Evolutionary conservation across 2,888 invertebrate species (phyloP), one percentile per base, ranked within the genome.

Genomic region (Sinotaia quadrata): DNA sequence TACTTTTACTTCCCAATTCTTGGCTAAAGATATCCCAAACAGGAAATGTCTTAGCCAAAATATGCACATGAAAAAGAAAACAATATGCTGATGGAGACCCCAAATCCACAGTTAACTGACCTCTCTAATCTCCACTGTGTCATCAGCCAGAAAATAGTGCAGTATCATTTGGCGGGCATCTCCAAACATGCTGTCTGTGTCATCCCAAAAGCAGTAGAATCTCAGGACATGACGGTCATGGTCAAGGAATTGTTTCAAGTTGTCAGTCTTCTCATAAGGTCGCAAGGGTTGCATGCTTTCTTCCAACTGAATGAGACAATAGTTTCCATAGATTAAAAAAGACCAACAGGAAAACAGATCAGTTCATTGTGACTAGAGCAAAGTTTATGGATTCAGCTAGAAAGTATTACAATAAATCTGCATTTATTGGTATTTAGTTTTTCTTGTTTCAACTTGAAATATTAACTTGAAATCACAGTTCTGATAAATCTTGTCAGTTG

Each of bases 131-230:
- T 96, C 95, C 12, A 97, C 93, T 0, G 95, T 95, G 81, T 95
- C 94, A 82, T 97, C 96, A 0, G 94, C 92, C 57, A 97, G 89
- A 88, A 93, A 96, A 85, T 94, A 97, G 82, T 93, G 92, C 18
- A 97, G 90, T 83, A 95, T 93, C 70, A 97, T 88, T 78, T 92
- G 90, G 75, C 95, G 93, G 31, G 95, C 88, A 68, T 92, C 92
- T 0, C 96, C 96, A 83, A 92, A 93, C 83, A 93, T 92, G 0
- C 92, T 92, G 15, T 92, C 91, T 1, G 93, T 91, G 84, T 97
- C 96, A 84, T 97, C 95, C 96, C 96, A 97, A 85, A 94, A 95
- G 21, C 94, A 96, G 81, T 91, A 92, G 87, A 97, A 97, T 78
- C 94, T 92, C 68, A 92, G 88, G 1, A 92, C 91, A 71, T 89